Base-by-base conservation (phyloP, 2,797 vertebrate genomes). In the Gymnopithys bicolor region DNA sequence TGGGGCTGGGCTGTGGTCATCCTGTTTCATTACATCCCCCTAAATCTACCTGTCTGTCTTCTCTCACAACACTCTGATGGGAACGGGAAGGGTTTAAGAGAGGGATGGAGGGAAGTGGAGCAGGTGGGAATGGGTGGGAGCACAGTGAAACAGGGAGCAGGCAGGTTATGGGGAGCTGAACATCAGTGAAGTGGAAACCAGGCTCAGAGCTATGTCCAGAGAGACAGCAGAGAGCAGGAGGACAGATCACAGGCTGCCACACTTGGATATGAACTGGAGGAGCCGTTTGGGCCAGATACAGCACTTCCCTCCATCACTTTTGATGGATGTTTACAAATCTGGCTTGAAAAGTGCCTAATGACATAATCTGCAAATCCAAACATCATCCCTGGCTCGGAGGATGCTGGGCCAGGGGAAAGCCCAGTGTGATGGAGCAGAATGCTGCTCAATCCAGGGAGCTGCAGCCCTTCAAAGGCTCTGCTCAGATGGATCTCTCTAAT, bases 341-440 rank as follows among this genome's bases (percentile, higher is more conserved):
- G 39, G 59, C 53, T 81, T 77, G 66, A 71, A 78, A 90, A 67
- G 69, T 1, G 7, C 90, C 94, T 69, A 37, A 84, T 2, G 33
- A 53, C 89, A 60, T 22, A 49, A 93, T 58, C 81, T 84, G 78
- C 69, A 93, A 86, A 88, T 63, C 78, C 95, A 41, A 75, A 25
- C 35, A 76, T 35, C 84, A 55, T 35, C 55, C 58, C 51, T 3
- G 82, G 90, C 92, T 90, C 4, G 1, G 74, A 53, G 91, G 80
- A 81, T 0, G 13, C 76, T 7, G 2, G 52, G 76, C 43, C 89
- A 71, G 60, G 5, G 27, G 16, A 88, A 86, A 32, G 4, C 19
- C 60, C 55, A 41, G 18, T 1, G 3, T 5, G 95, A 60, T 1
- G 56, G 51, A 74, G 76, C 69, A 45, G 87, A 71, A 45, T 0